Conservation (phyloP, 2,888 invertebrate species). For the Strigamia crassipes region DNA sequence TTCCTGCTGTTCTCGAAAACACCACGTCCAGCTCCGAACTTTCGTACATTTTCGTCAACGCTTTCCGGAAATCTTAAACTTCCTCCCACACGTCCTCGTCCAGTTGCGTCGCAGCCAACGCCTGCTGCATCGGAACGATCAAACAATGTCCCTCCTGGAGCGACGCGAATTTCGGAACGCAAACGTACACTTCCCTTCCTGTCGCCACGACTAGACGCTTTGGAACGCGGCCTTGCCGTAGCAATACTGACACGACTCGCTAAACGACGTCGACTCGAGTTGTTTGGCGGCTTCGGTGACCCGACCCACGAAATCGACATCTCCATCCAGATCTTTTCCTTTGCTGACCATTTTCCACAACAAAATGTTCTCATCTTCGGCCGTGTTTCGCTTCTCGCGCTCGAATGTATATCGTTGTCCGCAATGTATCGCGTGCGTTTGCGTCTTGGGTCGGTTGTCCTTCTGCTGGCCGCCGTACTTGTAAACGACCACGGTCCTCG, state of each 20-base stretch:
- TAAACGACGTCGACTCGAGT: not conserved
- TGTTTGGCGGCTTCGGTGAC: constrained; percentile 41
- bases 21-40: constrained; percentile 75
- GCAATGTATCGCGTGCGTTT: no score
- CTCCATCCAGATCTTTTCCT: constrained; percentile 52
- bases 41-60: constrained; percentile 77
- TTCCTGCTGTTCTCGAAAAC: constrained; percentile 83
- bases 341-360: constrained; percentile 74
- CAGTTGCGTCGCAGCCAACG: constrained; percentile 75
- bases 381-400: constrained; percentile 76
- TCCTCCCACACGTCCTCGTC: constrained; percentile 96
- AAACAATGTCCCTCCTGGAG: constrained; percentile 72
- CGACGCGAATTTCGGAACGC: constrained; percentile 70
- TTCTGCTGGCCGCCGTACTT: no score
- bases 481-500: no score
- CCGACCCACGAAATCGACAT: not conserved
- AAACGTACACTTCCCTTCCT: constrained; percentile 79
- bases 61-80: constrained; percentile 77
- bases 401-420: no score
- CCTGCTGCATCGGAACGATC: constrained; percentile 82
- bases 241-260: constrained; percentile 72
- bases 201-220: constrained; percentile 84
- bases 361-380: constrained; percentile 78
- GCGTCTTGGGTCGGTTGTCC: no score
- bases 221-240: constrained; percentile 76